Evolutionary conservation across 2,888 invertebrate genomes (phyloP).

Genomic region (Hydrotaea cyrtoneurina): DNA sequence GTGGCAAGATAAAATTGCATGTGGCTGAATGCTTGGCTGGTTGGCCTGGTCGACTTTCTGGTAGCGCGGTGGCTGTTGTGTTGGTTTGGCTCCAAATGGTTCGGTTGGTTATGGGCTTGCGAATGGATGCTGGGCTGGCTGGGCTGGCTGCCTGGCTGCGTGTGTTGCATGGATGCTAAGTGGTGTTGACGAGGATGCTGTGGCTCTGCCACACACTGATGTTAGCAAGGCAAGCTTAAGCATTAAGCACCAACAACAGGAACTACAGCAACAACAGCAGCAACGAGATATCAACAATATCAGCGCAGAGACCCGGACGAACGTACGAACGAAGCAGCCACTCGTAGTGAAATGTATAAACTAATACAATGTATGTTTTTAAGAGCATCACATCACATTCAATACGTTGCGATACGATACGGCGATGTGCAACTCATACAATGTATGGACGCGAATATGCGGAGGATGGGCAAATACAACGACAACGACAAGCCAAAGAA

Average conservation of each 20-base stretch:
- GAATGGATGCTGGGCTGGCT: conserved; percentile 52
- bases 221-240: conserved; percentile 59
- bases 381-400: conserved; percentile 27
- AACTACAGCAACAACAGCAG: conserved; percentile 13
- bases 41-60: conserved; percentile 28
- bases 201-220: conserved; percentile 48
- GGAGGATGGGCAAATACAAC: not conserved
- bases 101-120: not conserved
- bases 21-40: conserved; percentile 40
- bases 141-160: not conserved
- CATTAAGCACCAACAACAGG: conserved; percentile 27
- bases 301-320: not conserved
- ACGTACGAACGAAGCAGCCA: not conserved
- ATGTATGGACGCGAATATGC: not conserved
- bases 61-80: conserved; percentile 7
- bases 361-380: conserved; percentile 30
- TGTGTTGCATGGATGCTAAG: conserved; percentile 46
- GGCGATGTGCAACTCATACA: not conserved
- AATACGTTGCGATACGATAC: conserved; percentile 7
- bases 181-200: conserved; percentile 41
- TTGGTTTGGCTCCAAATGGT: conserved; percentile 25
- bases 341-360: conserved; percentile 12
- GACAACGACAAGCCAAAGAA: not conserved
- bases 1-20: conserved; percentile 30
- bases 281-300: conserved; percentile 10